Evolutionary conservation across 2,113 vertebrate species (phyloP).

Genomic region (Panthera tigris): DNA sequence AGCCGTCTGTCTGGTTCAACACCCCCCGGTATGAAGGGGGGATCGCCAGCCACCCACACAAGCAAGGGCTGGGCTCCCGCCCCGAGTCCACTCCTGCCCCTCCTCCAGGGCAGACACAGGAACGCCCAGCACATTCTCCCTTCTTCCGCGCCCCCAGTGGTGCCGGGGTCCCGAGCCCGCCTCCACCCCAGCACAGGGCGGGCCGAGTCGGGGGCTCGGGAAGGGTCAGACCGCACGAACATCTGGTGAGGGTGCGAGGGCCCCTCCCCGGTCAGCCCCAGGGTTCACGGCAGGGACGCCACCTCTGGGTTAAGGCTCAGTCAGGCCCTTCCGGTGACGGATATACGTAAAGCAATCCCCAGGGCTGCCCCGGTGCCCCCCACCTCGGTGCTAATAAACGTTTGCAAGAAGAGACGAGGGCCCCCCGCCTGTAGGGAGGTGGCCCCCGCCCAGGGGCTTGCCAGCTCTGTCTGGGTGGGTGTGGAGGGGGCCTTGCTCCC

Average conservation of each 20-base stretch:
- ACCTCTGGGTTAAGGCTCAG: background rate
- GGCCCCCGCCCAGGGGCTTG: background rate
- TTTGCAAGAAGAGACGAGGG: background rate
- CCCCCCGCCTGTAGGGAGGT: accelerated
- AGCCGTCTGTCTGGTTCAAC: background rate
- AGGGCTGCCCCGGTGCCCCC: background rate
- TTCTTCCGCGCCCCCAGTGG: background rate
- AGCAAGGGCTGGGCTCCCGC: background rate
- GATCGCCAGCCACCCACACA: accelerated
- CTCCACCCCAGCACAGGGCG: background rate
- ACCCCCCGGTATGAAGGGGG: accelerated
- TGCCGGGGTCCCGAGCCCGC: background rate
- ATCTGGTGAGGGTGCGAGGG: accelerated
- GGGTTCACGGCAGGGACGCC: accelerated
- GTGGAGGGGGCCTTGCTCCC: background rate
- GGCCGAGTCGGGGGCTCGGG: accelerated
- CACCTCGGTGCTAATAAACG: background rate
- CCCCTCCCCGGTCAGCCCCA: background rate
- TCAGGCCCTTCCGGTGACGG: accelerated
- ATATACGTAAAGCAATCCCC: accelerated
- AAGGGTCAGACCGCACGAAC: background rate
- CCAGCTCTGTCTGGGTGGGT: background rate
- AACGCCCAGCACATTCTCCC: accelerated
- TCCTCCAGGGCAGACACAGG: background rate
- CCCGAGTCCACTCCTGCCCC: background rate